Evolutionary conservation across 1,140 invertebrate species (phyloP).

Genomic region (Epicauta chinensis): DNA sequence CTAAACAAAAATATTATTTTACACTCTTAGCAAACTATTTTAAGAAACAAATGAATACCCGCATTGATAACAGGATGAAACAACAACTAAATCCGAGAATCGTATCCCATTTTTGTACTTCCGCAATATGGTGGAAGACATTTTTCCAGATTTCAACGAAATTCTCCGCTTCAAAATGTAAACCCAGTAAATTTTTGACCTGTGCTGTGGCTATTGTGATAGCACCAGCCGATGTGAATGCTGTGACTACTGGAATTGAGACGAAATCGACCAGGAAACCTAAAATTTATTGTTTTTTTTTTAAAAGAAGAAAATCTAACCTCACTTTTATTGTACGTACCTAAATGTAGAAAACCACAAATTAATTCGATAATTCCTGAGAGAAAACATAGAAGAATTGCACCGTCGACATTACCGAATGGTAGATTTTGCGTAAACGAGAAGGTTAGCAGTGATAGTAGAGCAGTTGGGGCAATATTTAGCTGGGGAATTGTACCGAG

Average conservation of each 20-base stretch:
- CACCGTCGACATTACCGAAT: slow-evolving; percentile 51
- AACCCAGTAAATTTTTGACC: slow-evolving; percentile 65
- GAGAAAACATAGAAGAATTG: slow-evolving; percentile 67
- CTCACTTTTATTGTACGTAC: slow-evolving; percentile 34
- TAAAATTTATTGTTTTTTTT: no score
- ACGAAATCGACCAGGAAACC: slow-evolving; percentile 84
- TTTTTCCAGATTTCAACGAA: slow-evolving; percentile 56
- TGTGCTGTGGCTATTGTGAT: slow-evolving; percentile 78
- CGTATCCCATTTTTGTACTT: slow-evolving; percentile 53
- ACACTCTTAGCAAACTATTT: no score
- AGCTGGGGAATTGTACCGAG: slow-evolving; percentile 80
- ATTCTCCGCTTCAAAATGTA: slow-evolving; percentile 55
- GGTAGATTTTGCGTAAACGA: slow-evolving; percentile 53
- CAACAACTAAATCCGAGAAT: slow-evolving; percentile 59
- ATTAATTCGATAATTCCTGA: slow-evolving; percentile 60
- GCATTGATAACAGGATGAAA: slow-evolving; percentile 52
- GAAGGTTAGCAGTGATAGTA: slow-evolving; percentile 65
- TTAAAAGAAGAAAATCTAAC: no score
- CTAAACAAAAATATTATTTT: slow-evolving; percentile 26
- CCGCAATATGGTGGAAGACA: slow-evolving; percentile 47
- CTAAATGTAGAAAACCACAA: slow-evolving; percentile 64
- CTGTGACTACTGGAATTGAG: slow-evolving; percentile 75
- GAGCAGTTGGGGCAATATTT: slow-evolving; percentile 74
- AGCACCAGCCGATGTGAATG: slow-evolving; percentile 82
- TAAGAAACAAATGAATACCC: no score